These are phyloP conservation scores for Rhinogobius similis DNA, from an alignment of 2,113 vertebrate genomes.

Conservation along the genomic window DNA sequence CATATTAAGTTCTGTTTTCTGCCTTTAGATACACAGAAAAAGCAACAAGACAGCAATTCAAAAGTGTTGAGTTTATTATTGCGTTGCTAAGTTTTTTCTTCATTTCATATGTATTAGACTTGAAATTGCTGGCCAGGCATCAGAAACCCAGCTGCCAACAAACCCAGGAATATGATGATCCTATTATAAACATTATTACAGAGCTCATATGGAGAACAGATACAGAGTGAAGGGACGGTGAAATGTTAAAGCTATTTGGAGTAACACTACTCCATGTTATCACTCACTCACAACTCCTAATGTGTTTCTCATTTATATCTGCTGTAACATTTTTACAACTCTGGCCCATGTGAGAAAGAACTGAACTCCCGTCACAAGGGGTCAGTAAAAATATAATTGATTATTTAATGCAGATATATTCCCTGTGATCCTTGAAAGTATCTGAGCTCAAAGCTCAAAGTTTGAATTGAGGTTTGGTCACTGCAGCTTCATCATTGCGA, in stretches of 20 bases:
- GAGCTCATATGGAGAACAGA: slow-evolving; percentile 5
- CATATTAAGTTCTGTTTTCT: slow-evolving; percentile 19
- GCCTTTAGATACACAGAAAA: not conserved
- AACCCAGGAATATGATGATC: not conserved
- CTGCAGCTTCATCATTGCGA: not conserved
- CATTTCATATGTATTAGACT: not conserved
- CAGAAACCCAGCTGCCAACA: not conserved
- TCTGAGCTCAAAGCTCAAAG: too few species aligned
- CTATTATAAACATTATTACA: slow-evolving; percentile 3
- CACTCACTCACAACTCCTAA: not conserved
- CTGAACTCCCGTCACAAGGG: not conserved
- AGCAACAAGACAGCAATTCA: not conserved
- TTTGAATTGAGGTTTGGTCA: not conserved
- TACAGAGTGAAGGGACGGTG: not conserved
- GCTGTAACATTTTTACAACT: not conserved
- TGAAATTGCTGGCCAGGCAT: not conserved
- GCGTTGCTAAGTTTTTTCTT: not conserved
- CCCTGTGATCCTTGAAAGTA: too few species aligned
- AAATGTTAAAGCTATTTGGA: not conserved
- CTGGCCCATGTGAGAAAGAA: not conserved
- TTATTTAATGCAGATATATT: not conserved
- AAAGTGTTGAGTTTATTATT: slow-evolving; percentile 3
- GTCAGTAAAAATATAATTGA: not conserved
- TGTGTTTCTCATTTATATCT: not conserved
- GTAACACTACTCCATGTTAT: slow-evolving; percentile 6